Evolutionary conservation across 2,113 vertebrate genomes (phyloP).

Genomic region (Gambusia affinis): DNA sequence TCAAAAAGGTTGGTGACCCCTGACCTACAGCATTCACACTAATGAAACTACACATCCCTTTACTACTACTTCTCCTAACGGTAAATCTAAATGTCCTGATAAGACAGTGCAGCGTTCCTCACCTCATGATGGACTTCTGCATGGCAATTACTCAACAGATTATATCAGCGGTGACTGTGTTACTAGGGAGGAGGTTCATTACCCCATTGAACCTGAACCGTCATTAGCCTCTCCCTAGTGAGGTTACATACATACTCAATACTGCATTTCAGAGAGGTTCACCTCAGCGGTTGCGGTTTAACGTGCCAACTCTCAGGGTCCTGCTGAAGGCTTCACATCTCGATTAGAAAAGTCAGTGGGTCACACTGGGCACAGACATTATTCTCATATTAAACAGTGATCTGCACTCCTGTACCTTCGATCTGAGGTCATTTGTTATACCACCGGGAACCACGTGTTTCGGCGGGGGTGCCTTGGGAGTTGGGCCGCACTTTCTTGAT

Average conservation of each 20-base stretch:
- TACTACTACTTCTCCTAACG: neutral
- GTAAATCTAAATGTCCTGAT: conserved; percentile 26
- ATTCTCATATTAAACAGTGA: conserved; percentile 64
- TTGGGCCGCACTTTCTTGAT: conserved; percentile 22
- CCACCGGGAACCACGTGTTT: conserved; percentile 20
- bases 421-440: conserved; percentile 50
- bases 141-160: conserved; percentile 64
- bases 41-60: neutral
- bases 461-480: conserved; percentile 21
- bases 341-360: conserved; percentile 67
- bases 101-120: conserved; percentile 42
- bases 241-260: conserved; percentile 77
- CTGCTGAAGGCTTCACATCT: conserved; percentile 54
- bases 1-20: no score
- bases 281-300: conserved; percentile 65
- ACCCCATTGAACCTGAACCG: conserved; percentile 64
- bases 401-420: conserved; percentile 21
- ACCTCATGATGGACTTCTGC: conserved; percentile 57
- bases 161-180: conserved; percentile 59
- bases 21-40: neutral
- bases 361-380: conserved; percentile 59
- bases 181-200: conserved; percentile 56
- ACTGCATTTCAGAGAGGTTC: conserved; percentile 69
- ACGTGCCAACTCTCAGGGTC: conserved; percentile 53
- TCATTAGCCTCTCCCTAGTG: conserved; percentile 60